phyloP scores from a whole-genome alignment of 2,888 invertebrate genomes.

The Zaprionus lineosus region DNA sequence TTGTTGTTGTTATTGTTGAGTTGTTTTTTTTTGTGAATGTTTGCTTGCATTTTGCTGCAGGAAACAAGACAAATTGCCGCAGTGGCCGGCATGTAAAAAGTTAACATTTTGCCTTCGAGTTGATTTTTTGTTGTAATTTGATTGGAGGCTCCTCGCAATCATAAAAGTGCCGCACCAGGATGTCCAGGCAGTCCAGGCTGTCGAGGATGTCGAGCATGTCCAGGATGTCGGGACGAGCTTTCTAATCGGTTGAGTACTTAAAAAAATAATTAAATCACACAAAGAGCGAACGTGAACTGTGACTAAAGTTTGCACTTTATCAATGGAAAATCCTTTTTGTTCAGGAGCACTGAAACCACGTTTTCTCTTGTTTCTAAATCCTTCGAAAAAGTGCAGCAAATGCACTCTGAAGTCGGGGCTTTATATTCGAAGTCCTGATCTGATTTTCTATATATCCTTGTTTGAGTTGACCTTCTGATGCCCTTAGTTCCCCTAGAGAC shows the following conservation, averaged over 20 bases:
- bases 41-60: constrained; percentile 49
- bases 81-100: constrained; percentile 30
- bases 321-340: too few species aligned
- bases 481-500: too few species aligned
- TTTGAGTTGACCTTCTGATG: too few species aligned
- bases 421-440: too few species aligned
- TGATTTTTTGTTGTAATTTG: constrained; percentile 31
- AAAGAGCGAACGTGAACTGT: not conserved
- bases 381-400: too few species aligned
- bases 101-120: constrained; percentile 8
- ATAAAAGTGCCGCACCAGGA: not conserved
- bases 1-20: constrained; percentile 11
- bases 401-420: too few species aligned
- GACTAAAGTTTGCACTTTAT: too few species aligned
- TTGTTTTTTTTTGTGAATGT: constrained; percentile 42
- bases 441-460: too few species aligned
- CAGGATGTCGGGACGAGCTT: not conserved
- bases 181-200: not conserved
- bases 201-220: not conserved
- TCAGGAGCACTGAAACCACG: too few species aligned
- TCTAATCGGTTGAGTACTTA: not conserved
- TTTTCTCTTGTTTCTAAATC: too few species aligned
- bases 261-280: not conserved
- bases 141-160: constrained; percentile 2
- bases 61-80: constrained; percentile 58